A percentile compares a stretch with the other conserved stretches of the same genome.
Evolutionary conservation across 2,797 vertebrate genomes (phyloP).

Genomic region (Rousettus madagascariensis): DNA sequence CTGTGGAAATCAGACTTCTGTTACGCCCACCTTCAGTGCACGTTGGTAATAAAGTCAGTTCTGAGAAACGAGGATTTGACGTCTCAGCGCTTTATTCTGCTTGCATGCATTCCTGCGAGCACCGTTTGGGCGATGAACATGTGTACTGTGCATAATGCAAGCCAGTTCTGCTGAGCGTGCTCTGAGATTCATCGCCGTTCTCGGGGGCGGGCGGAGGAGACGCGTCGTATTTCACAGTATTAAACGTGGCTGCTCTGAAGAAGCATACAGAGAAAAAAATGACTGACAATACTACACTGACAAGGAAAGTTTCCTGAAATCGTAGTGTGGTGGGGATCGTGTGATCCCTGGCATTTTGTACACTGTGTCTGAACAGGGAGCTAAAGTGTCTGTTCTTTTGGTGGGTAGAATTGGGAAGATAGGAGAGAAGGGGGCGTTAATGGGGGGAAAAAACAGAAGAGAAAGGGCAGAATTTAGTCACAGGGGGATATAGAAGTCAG

Average conservation of each 20-base stretch:
- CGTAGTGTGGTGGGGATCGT: background rate
- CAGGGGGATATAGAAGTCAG: background rate
- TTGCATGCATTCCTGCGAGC: conserved; percentile 41
- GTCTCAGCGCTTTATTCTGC: conserved; percentile 64
- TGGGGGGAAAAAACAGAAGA: background rate
- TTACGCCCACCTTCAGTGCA: conserved; percentile 25
- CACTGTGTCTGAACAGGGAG: background rate
- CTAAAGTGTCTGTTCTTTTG: background rate
- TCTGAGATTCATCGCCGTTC: conserved; percentile 63
- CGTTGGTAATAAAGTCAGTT: conserved; percentile 61
- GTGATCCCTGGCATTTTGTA: background rate
- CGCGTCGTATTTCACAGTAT: conserved; percentile 48
- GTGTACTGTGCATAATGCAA: conserved; percentile 49
- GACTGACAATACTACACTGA: background rate
- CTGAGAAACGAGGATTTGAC: conserved; percentile 52
- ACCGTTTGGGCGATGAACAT: conserved; percentile 4
- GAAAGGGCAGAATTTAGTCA: background rate
- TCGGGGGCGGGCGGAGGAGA: conserved; percentile 32
- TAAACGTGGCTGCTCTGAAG: conserved; percentile 46
- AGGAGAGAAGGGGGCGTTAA: background rate
- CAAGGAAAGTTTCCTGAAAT: background rate
- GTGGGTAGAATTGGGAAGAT: background rate
- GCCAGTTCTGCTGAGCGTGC: conserved; percentile 70
- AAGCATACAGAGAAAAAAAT: conserved; percentile 34
- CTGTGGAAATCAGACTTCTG: conserved; percentile 52